These are phyloP conservation scores for Aleadryas rufinucha DNA, from an alignment of 2,113 vertebrate genomes.

Conservation along the genomic window DNA sequence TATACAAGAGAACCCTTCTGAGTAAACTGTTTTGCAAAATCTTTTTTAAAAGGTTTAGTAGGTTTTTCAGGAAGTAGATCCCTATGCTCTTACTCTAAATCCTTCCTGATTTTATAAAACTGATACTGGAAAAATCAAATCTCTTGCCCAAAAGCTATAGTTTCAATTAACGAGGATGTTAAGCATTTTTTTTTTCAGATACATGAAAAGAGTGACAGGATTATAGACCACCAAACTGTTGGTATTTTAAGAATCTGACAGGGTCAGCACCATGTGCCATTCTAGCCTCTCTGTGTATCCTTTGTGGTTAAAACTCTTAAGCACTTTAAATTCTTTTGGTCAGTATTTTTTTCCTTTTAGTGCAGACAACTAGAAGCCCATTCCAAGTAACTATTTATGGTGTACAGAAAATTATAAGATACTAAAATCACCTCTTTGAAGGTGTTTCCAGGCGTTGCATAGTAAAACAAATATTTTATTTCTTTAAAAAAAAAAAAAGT, in stretches of 20 bases:
- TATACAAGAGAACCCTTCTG: background rate
- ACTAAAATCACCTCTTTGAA: conserved; percentile 65
- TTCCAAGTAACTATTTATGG: conserved; percentile 61
- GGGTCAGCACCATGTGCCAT: conserved; percentile 64
- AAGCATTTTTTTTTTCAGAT: conserved; percentile 34
- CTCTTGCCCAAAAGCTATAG: background rate
- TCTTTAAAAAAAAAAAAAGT: background rate
- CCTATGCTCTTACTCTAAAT: background rate
- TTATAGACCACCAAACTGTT: conserved; percentile 67
- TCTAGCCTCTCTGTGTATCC: conserved; percentile 63
- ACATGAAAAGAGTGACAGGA: conserved; percentile 63
- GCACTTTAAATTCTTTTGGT: conserved; percentile 70
- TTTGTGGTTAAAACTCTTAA: conserved; percentile 68
- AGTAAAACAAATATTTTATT: conserved; percentile 53
- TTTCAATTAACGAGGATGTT: conserved; percentile 39
- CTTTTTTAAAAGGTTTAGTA: background rate
- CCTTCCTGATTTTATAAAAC: background rate
- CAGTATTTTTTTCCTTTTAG: conserved; percentile 57
- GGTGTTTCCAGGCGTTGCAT: conserved; percentile 47
- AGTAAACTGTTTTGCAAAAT: background rate
- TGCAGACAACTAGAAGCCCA: conserved; percentile 50
- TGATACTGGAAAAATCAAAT: conserved; percentile 23
- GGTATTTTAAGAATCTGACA: conserved; percentile 71
- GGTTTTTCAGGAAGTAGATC: background rate
- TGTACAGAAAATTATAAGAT: conserved; percentile 58